Evolutionary conservation across 2,113 vertebrate species (phyloP).

Genomic region (Syngnathus scovelli): DNA sequence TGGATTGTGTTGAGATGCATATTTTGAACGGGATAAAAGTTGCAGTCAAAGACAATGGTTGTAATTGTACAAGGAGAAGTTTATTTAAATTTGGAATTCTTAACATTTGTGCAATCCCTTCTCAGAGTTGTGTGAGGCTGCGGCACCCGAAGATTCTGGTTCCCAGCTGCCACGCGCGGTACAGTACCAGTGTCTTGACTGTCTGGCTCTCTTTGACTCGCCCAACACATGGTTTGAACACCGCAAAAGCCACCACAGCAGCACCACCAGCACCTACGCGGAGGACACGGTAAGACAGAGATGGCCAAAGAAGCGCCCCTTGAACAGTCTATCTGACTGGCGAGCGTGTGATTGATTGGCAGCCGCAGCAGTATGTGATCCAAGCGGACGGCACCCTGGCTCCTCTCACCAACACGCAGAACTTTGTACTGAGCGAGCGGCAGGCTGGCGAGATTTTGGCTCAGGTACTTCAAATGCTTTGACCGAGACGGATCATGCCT

Average conservation of each 20-base stretch:
- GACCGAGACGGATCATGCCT: too few species aligned
- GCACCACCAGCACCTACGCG: constrained; percentile 66
- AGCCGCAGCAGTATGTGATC: constrained; percentile 69
- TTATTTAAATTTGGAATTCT: background rate
- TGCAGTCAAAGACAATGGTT: background rate
- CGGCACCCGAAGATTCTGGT: constrained; percentile 49
- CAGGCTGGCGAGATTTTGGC: constrained; percentile 74
- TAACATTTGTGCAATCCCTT: background rate
- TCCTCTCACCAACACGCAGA: constrained; percentile 69
- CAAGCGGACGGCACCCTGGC: constrained; percentile 71
- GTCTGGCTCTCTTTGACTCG: constrained; percentile 78
- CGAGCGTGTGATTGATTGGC: background rate
- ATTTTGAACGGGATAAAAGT: too few species aligned
- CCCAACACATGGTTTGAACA: constrained; percentile 83
- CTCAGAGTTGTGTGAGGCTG: constrained; percentile 66
- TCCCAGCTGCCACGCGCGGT: constrained; percentile 63
- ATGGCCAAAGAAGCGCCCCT: background rate
- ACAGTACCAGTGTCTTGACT: constrained; percentile 85
- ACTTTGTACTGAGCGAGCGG: constrained; percentile 73
- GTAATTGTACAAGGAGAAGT: background rate
- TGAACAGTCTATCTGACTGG: background rate
- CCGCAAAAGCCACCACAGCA: constrained; percentile 73
- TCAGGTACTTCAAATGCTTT: constrained; percentile 52
- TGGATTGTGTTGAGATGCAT: too few species aligned
- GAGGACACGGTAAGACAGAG: constrained; percentile 52